Evolutionary conservation across 2,797 vertebrate genomes (phyloP).

Genomic region (Saxicola maurus): DNA sequence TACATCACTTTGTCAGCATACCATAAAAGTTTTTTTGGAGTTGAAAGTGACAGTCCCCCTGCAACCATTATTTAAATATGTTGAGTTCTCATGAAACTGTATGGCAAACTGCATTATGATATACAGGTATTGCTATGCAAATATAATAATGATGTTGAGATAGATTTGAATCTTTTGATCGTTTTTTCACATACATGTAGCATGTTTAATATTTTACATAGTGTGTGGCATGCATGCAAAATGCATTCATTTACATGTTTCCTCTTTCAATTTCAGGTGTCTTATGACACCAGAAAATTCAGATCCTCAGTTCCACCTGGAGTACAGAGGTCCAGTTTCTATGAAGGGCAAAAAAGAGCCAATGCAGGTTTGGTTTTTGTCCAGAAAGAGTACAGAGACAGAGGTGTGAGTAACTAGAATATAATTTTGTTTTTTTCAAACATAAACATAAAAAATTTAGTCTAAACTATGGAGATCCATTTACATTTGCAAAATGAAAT

Average conservation of each 20-base stretch:
- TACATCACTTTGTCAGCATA: not conserved
- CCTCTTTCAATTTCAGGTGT: slow-evolving; percentile 77
- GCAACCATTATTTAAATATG: not conserved
- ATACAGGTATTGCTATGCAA: not conserved
- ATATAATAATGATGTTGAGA: not conserved
- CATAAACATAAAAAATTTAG: slow-evolving; percentile 1
- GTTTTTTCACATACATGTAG: not conserved
- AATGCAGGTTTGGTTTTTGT: slow-evolving; percentile 98
- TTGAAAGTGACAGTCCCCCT: not conserved
- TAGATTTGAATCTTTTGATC: not conserved
- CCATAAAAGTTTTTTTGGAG: not conserved
- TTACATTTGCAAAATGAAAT: slow-evolving; percentile 43
- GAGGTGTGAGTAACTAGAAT: slow-evolving; percentile 64
- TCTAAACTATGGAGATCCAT: slow-evolving; percentile 16
- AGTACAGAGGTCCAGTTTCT: slow-evolving; percentile 89
- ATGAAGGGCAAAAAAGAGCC: slow-evolving; percentile 99
- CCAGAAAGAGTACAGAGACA: slow-evolving; percentile 81
- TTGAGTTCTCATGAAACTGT: not conserved
- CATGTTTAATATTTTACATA: not conserved
- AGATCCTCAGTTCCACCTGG: slow-evolving; percentile 91
- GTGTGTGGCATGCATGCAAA: not conserved
- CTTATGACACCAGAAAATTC: slow-evolving; percentile 93
- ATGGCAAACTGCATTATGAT: not conserved
- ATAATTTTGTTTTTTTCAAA: not conserved
- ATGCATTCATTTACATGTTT: not conserved